Conservation (phyloP, 2,888 invertebrate species). For the Drosophila ustulata region DNA sequence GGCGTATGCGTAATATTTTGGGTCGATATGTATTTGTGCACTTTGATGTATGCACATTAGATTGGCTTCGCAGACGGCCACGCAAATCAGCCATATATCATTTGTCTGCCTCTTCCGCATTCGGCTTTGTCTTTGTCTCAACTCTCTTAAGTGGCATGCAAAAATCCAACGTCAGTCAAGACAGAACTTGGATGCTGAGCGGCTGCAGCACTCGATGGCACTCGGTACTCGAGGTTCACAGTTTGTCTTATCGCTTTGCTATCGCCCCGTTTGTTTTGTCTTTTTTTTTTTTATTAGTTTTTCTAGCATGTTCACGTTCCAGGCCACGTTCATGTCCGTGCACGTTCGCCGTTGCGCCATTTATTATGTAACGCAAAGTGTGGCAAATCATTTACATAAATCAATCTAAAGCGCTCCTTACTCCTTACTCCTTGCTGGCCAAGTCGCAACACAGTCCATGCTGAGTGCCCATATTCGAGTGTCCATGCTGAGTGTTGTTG, state of each 20-base stretch:
- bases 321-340: conserved; percentile 21
- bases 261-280: conserved; percentile 30
- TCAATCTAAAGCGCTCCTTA: conserved; percentile 62
- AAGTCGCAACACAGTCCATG: conserved; percentile 31
- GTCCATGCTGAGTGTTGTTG: conserved; percentile 47
- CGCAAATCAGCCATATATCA: conserved; percentile 77
- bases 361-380: conserved; percentile 77
- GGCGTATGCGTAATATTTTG: conserved; percentile 67
- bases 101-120: conserved; percentile 56
- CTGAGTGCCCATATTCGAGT: conserved; percentile 31
- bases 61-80: conserved; percentile 57
- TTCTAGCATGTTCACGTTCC: conserved; percentile 29
- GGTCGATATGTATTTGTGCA: conserved; percentile 36
- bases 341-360: conserved; percentile 46
- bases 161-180: conserved; percentile 63
- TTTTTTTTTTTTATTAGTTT: conserved; percentile 68
- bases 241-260: conserved; percentile 15
- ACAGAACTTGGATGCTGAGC: not conserved
- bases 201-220: conserved; percentile 9
- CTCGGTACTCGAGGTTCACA: not conserved
- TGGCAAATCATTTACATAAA: conserved; percentile 79
- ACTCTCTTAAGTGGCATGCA: conserved; percentile 74
- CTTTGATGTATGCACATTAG: conserved; percentile 74
- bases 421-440: not conserved
- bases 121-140: conserved; percentile 20